Evolutionary conservation across 2,888 invertebrate species (phyloP).

Genomic region (Hoplodrina blanda): DNA sequence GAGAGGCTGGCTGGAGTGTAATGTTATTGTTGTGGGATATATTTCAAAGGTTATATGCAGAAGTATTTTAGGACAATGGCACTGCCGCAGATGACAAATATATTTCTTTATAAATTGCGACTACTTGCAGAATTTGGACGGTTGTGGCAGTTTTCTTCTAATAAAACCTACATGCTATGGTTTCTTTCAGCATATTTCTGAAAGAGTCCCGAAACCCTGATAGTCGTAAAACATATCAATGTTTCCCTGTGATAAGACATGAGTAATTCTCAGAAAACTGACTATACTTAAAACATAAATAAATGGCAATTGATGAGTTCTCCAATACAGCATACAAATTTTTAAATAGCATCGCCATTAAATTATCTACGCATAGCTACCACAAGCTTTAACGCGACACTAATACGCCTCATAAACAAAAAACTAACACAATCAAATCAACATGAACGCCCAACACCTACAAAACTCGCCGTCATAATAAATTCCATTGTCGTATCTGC

Average conservation of each 20-base stretch:
- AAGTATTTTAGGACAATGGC: not conserved
- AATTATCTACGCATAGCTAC: constrained; percentile 4
- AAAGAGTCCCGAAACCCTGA: not conserved
- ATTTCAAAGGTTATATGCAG: constrained; percentile 2
- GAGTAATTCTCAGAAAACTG: not conserved
- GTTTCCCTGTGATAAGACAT: not conserved
- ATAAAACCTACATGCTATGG: not conserved
- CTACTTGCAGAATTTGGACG: not conserved
- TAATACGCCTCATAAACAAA: constrained; percentile 45
- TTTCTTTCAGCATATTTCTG: not conserved
- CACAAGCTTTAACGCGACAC: constrained; percentile 26
- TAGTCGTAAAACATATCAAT: too few relatives aligned
- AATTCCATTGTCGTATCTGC: constrained; percentile 63
- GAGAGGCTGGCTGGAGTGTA: constrained; percentile 9
- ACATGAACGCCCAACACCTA: constrained; percentile 54
- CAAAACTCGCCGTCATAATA: constrained; percentile 50
- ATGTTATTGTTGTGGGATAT: constrained; percentile 26
- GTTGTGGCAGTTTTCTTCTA: not conserved
- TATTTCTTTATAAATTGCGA: not conserved
- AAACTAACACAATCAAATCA: constrained; percentile 27
- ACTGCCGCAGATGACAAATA: not conserved
- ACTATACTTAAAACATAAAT: too few relatives aligned
- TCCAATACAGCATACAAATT: not conserved
- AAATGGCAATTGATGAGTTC: too few relatives aligned
- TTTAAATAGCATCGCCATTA: not conserved